Percentiles rank a stretch among this genome's conserved stretches.
Evolutionary conservation across 2,797 vertebrate species (phyloP).

Genomic region (Falco columbarius): DNA sequence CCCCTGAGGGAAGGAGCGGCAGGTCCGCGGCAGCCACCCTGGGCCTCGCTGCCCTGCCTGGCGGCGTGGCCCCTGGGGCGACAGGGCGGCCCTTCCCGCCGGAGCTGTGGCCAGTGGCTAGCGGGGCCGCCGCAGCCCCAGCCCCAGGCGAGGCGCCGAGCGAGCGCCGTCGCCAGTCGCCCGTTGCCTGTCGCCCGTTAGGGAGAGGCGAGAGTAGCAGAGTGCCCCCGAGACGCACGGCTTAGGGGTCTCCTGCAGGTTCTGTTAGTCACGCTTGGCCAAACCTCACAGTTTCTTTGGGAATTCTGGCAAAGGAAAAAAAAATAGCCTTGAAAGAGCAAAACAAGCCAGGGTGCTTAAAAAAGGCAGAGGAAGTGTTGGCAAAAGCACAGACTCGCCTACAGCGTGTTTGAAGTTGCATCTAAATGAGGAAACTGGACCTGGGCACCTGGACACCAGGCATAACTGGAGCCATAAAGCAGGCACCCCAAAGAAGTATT

Average conservation of each 20-base stretch:
- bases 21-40: accelerated
- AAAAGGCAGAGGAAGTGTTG: neutral
- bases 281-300: neutral
- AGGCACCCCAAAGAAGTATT: accelerated
- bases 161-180: too few species aligned
- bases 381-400: neutral
- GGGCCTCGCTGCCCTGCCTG: too few species aligned
- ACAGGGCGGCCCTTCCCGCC: neutral
- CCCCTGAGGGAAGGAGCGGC: accelerated
- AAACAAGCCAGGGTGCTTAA: accelerated
- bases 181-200: neutral
- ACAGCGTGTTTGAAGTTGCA: accelerated
- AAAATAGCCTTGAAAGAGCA: neutral
- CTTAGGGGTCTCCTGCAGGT: neutral
- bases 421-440: neutral
- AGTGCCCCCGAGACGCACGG: accelerated
- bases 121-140: neutral
- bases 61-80: too few species aligned
- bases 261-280: neutral
- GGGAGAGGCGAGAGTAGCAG: neutral
- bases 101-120: neutral
- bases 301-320: neutral
- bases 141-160: neutral
- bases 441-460: too few species aligned
- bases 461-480: neutral